Conservation (phyloP, 2,797 vertebrate species). For the Ataeniobius toweri region DNA sequence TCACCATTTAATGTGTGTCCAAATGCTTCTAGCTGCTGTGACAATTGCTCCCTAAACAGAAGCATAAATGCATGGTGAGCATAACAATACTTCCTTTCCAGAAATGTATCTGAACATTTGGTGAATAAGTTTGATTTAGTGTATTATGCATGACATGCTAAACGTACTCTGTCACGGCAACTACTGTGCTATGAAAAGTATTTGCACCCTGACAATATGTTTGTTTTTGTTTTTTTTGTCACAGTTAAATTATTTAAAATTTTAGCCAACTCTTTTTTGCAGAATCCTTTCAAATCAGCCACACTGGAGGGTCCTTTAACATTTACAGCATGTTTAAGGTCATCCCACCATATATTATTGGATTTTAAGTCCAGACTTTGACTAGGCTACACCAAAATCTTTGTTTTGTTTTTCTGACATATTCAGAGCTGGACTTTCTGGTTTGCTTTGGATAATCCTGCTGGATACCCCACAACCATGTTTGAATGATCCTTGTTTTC, state of each 20-base stretch:
- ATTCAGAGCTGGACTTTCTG: not conserved
- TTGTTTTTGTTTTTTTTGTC: not conserved
- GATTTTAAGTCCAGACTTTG: not conserved
- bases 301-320: not conserved
- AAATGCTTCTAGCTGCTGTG: not conserved
- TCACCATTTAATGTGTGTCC: conserved; percentile 9
- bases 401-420: not conserved
- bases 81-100: not conserved
- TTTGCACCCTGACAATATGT: not conserved
- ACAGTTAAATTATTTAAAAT: not conserved
- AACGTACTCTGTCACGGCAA: not conserved
- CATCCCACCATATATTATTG: not conserved
- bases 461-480: not conserved
- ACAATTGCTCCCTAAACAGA: conserved; percentile 14
- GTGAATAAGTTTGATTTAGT: not conserved
- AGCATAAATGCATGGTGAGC: conserved; percentile 7
- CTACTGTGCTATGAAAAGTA: not conserved
- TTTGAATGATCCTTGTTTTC: not conserved
- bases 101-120: not conserved
- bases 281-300: not conserved
- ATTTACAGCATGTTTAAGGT: not conserved
- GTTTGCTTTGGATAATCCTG: not conserved
- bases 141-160: not conserved
- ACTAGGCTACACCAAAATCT: not conserved
- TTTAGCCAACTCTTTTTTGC: not conserved